Evolutionary conservation across 23 tunicate genomes (phyloP).

Genomic region (Oikopleura vanhoeffeni): DNA sequence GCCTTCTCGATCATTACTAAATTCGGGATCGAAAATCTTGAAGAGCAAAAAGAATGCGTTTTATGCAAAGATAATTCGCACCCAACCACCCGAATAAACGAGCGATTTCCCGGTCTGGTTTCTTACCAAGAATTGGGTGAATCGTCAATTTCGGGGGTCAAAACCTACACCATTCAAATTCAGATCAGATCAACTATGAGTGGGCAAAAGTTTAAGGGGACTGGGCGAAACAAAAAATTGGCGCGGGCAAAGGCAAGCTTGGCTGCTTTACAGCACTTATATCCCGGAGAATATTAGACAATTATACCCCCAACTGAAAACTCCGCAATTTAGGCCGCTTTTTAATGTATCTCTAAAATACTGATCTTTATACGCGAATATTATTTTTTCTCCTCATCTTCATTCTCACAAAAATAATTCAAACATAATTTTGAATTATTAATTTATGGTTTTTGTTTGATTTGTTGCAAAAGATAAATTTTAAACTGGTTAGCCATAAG

Average conservation of each 20-base stretch:
- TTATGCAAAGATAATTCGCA: neutral
- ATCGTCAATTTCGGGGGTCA: neutral
- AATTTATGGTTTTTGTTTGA: no score
- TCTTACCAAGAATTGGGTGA: neutral
- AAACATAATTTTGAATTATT: no score
- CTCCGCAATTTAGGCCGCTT: no score
- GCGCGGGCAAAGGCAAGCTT: neutral
- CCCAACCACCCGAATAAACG: neutral
- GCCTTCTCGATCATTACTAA: neutral
- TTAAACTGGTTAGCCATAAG: no score
- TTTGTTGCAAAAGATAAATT: no score
- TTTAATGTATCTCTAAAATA: no score
- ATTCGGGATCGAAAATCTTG: neutral
- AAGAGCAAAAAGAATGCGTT: neutral
- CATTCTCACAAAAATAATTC: no score
- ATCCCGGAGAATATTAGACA: neutral
- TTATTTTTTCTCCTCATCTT: no score
- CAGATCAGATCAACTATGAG: neutral
- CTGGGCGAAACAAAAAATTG: neutral
- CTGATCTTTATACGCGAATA: no score
- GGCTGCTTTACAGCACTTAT: neutral
- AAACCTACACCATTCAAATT: slow-evolving; percentile 5
- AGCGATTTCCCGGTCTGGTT: neutral
- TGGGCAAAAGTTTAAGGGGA: neutral
- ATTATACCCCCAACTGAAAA: no score